Evolutionary conservation across 1,140 invertebrate species (phyloP), one percentile per base, ranked within the genome.

Genomic region (Sycophaga agraensis): DNA sequence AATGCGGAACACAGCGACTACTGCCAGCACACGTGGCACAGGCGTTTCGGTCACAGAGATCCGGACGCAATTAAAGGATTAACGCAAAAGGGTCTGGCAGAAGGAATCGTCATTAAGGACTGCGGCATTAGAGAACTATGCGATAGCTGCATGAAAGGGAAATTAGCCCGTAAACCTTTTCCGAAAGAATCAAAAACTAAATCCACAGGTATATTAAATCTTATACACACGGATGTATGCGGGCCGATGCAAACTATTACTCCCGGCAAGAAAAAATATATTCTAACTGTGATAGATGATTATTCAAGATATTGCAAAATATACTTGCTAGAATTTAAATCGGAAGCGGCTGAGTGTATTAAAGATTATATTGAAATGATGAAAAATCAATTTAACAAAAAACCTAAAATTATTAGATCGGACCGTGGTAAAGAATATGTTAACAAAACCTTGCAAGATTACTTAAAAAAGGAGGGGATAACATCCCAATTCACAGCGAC

Each of bases 311-410:
- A 43, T 16, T 12, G 5, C 9, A 8, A 55, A 8, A 22, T 55
- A 17, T 55, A 55, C 17, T 17, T 55, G 2, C 14, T 55, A 9
- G 24, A 43, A 19, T 2, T 31, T 9, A 55, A 53, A 40, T 12
- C 5, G 12, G 50, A 53, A 24, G 50, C 24, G 24, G 34, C 4
- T 9, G 4, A 3, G 11, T 5, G 24, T 3, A 53, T 37, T 9
- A 53, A 39, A 14, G 11, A 24, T 24, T 40, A 14, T 22, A 16
- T 40, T 11, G 7, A 53, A n/a, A 37, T 39, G 24, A 17, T 7
- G 12, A 31, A 42, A 73, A 71, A 66, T 70, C 3, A 74, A 48
- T 58, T 61, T 17, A 65, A 60, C 65, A 68, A 63, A 60, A 70
- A 35, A 12, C 53, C 62, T 3, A 64, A 65, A 39, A 61, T 59